These are phyloP conservation scores for Epinephelus coioides DNA, from an alignment of 2,797 vertebrate species.

Conservation along the genomic window DNA sequence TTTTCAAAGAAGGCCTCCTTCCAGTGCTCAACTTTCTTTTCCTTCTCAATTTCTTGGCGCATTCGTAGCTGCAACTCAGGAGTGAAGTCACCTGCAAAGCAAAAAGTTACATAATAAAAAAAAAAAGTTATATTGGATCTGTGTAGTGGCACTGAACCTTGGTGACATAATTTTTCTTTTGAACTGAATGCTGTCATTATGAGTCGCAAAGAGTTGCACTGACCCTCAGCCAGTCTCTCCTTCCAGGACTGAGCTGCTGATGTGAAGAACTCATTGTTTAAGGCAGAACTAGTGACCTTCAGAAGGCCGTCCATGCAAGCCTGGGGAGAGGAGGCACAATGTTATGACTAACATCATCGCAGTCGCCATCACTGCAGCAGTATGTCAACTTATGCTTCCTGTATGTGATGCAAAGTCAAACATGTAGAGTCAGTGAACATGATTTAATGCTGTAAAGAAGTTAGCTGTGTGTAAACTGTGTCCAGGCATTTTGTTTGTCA, in stretches of 20 bases:
- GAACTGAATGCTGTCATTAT: slow-evolving; percentile 31
- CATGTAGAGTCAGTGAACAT: not conserved
- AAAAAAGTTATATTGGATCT: not conserved
- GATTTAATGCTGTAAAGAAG: not conserved
- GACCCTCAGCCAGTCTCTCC: slow-evolving; percentile 95
- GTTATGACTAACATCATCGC: slow-evolving; percentile 46
- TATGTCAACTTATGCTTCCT: not conserved
- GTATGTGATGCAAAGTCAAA: not conserved
- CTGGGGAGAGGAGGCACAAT: slow-evolving; percentile 80
- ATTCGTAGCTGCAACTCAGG: slow-evolving; percentile 97
- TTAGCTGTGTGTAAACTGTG: not conserved
- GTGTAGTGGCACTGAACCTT: slow-evolving; percentile 8
- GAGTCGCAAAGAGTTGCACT: slow-evolving; percentile 48
- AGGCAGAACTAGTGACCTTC: slow-evolving; percentile 94
- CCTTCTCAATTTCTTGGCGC: slow-evolving; percentile 97
- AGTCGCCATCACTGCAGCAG: slow-evolving; percentile 18
- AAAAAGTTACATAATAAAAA: slow-evolving; percentile 23
- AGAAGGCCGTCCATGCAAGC: slow-evolving; percentile 92
- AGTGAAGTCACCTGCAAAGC: slow-evolving; percentile 92
- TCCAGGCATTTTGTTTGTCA: not conserved
- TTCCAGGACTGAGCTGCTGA: slow-evolving; percentile 99
- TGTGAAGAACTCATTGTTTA: slow-evolving; percentile 99
- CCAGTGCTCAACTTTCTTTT: slow-evolving; percentile 97
- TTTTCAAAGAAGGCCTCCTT: slow-evolving; percentile 97
- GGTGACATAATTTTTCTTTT: slow-evolving; percentile 12